Conservation (phyloP, 2,888 invertebrate species). For the Spodoptera exigua region DNA sequence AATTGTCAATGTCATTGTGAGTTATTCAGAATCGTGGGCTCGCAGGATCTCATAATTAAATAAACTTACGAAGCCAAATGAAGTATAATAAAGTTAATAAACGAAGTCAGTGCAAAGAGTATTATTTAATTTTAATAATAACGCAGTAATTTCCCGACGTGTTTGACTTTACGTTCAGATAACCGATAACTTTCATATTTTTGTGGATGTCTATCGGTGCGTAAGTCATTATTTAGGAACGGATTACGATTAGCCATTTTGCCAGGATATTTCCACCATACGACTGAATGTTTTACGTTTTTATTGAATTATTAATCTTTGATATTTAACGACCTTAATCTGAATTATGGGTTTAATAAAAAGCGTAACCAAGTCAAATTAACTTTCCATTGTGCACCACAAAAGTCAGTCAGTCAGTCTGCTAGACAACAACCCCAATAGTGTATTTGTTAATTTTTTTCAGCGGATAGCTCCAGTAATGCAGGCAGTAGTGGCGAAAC, state of each 20-base stretch:
- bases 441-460: slow-evolving; percentile 13
- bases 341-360: slow-evolving; percentile 8
- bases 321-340: slow-evolving; percentile 20
- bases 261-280: not conserved
- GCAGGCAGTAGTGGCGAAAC: slow-evolving; percentile 71
- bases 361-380: slow-evolving; percentile 4
- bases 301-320: slow-evolving; percentile 10
- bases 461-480: slow-evolving; percentile 48
- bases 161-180: not conserved
- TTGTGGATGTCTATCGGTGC: no score
- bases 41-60: not conserved
- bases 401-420: not conserved
- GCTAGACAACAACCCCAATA: not conserved
- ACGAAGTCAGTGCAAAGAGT: slow-evolving; percentile 20
- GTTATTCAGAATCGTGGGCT: not conserved
- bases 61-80: slow-evolving; percentile 9
- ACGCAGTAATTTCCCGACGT: not conserved
- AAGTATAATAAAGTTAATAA: slow-evolving; percentile 32
- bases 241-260: not conserved
- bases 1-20: slow-evolving; percentile 39
- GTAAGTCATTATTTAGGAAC: no score
- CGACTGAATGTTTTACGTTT: not conserved
- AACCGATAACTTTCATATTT: no score
- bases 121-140: not conserved
- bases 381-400: not conserved